Evolutionary conservation across 1,140 invertebrate species (phyloP).

Genomic region (Schlechtendalia chinensis): DNA sequence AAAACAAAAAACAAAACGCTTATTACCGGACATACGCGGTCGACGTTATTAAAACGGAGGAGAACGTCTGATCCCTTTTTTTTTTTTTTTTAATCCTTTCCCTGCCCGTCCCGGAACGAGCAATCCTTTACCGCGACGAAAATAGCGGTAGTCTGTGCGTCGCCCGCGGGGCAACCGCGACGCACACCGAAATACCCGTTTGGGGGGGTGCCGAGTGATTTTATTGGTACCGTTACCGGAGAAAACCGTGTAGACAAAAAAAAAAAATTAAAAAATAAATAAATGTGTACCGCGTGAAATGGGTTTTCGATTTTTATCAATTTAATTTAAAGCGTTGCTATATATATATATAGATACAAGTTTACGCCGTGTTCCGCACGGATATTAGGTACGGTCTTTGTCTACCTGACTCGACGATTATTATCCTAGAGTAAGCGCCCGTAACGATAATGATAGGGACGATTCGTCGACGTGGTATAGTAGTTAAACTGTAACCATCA

Average conservation of each 20-base stretch:
- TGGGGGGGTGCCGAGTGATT: conserved; percentile 6
- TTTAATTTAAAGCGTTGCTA: conserved; percentile 22
- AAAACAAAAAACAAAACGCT: not conserved
- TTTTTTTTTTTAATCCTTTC: not conserved
- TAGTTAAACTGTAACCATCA: no score
- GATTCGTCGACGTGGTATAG: no score
- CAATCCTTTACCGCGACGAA: conserved; percentile 29
- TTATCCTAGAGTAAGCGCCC: no score
- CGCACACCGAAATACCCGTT: conserved; percentile 35
- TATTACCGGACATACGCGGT: conserved; percentile 30
- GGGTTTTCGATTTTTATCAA: conserved; percentile 40
- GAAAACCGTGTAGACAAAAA: not conserved
- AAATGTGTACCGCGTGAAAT: not conserved
- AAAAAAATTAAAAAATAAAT: not conserved
- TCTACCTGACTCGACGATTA: no score
- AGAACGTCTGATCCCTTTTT: conserved; percentile 39
- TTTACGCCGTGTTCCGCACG: no score
- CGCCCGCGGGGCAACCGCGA: not conserved
- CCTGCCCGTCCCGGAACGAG: not conserved
- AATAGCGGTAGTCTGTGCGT: conserved; percentile 38
- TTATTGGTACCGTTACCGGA: conserved; percentile 16
- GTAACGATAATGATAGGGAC: no score
- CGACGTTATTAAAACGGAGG: conserved; percentile 15
- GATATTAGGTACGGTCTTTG: no score
- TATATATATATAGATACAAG: no score